Evolutionary conservation across 2,797 vertebrate genomes (phyloP), one percentile per base, ranked within the genome.

Genomic region (Melanotaenia maccullochi): DNA sequence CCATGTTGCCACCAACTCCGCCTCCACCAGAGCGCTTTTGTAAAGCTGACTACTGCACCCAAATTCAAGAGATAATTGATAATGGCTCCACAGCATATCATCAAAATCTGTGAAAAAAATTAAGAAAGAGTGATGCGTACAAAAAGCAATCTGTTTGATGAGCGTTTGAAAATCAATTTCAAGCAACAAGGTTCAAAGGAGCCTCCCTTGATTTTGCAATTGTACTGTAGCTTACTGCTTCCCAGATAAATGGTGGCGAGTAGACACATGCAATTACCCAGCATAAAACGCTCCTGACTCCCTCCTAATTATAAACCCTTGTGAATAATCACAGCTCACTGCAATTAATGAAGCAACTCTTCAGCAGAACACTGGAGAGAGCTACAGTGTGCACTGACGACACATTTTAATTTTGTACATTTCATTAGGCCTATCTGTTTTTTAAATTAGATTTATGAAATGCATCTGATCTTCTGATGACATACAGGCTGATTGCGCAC

Each of bases 291-390:
- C 85, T 88, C 82, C 82, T 77, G 82, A 89, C 90, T 92, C 90
- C 87, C 84, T 87, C 84, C 83, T 93, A 91, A 93, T 93, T 92
- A 92, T 87, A 84, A 91, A 83, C 87, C 77, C 86, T 84, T 74
- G 88, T 91, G 90, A 92, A 92, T 92, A 93, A 93, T 93, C 88
- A 93, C 89, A 87, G 87, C 76, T 77, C 61, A 56, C 76, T 76
- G 85, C 88, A 91, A 93, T 93, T 93, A 90, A 93, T 92, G 84
- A 81, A 77, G 82, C 76, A 82, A 84, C 87, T 88, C 89, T 86
- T 85, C 81, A 80, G 81, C 54, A 72, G 61, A 78, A 84, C 73
- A 78, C 70, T 64, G 72, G 58, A 63, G 57, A 89, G 78, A 83
- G 71, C 79, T 74, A 40, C 79, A 61, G 83, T 84, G 71, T 58